Evolutionary conservation across 2,888 invertebrate species (phyloP), one percentile per base, ranked within the genome.

Genomic region (Microctonus brassicae): DNA sequence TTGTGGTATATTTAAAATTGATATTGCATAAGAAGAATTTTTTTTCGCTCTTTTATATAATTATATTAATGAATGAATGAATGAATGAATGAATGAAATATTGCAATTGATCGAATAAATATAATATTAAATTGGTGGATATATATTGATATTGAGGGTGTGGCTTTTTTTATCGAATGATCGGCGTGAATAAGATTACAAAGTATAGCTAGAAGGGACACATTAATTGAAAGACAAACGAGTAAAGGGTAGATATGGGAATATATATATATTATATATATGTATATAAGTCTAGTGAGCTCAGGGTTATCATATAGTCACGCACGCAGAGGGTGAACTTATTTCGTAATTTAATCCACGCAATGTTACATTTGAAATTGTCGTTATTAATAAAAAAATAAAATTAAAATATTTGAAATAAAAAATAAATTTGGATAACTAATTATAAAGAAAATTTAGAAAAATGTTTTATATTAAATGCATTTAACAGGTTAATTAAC

Each of bases 301-400:
- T n/a, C 68, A 58, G 47, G 63, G 24, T 22, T 62, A 60, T 63
- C 53, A 52, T 26, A 2, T 39, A 39, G 73, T 73, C 75, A 75
- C 75, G 75, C 75, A 75, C 69, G 20, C 55, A 55, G 1, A 20
- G 62, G 63, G 39, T 68, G 61, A 64, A 47, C 34, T 36, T 61
- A 70, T 69, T 68, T 64, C 29, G 68, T 73, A 67, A 73, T 71
- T 42, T 60, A 26, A 20, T 47, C 55, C 75, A 75, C 75, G 75
- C 75, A 69, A 73, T 62, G 55, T 55, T 64, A 70, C 73, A 61
- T 73, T 64, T 67, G 55, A 62, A 57, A 62, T 42, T 29, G 39
- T 68, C 57, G 63, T 57, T 63, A 70, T 70, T 57, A 39, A 73
- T 55, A 70, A 55, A 62, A 47, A 2, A 53, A 63, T 36, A n/a